Conservation (phyloP, 2,888 invertebrate genomes). For the Caenorhabditis becei region DNA sequence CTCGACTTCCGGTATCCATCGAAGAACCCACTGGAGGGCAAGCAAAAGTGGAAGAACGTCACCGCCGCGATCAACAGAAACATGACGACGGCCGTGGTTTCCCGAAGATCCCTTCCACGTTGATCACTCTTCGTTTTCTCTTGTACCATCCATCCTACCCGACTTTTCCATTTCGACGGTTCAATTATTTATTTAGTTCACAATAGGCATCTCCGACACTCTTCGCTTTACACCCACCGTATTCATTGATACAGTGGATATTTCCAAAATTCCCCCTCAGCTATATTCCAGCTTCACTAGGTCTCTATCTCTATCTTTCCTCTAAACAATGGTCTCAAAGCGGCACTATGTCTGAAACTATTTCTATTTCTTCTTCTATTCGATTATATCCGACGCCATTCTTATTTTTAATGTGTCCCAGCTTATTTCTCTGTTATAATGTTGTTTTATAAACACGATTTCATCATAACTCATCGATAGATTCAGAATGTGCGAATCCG, state of each 20-base stretch:
- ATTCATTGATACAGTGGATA: too few relatives aligned
- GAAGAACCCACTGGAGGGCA: conserved; percentile 58
- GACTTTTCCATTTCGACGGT: conserved; percentile 9
- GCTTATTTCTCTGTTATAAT: not conserved
- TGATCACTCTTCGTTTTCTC: not conserved
- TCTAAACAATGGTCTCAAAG: not conserved
- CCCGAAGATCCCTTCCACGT: conserved; percentile 48
- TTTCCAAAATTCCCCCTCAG: too few relatives aligned
- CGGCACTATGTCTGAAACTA: not conserved
- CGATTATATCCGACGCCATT: too few relatives aligned
- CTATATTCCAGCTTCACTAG: conserved; percentile 4
- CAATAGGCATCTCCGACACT: not conserved
- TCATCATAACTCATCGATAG: not conserved
- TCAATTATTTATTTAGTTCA: not conserved
- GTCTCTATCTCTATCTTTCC: conserved; percentile 9
- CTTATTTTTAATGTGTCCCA: too few relatives aligned
- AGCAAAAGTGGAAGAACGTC: conserved; percentile 73
- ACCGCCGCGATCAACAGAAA: conserved; percentile 72
- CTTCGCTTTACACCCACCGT: too few relatives aligned
- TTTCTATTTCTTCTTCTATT: too few relatives aligned
- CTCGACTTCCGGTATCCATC: conserved; percentile 72
- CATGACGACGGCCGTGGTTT: conserved; percentile 51
- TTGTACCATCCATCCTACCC: not conserved
- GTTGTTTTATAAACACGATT: not conserved
- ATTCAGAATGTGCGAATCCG: conserved; percentile 32